Percentiles rank a stretch among this genome's conserved stretches.
phyloP scores from a whole-genome alignment of 2,888 invertebrate species.

The Cenopis cana region DNA sequence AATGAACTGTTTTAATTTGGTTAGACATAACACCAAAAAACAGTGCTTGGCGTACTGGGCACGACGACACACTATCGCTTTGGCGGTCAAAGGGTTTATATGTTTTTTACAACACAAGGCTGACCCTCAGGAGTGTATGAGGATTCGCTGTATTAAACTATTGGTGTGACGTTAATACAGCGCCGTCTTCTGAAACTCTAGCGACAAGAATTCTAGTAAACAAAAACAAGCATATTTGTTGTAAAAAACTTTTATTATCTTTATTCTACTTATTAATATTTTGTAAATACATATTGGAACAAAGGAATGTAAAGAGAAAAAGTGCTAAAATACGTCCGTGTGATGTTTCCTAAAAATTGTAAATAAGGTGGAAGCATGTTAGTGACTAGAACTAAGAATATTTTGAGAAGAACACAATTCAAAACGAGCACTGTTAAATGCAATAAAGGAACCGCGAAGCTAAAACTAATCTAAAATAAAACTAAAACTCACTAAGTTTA shows the following conservation, averaged over 20 bases:
- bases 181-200: no score
- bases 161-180: no score
- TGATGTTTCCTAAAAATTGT: slow-evolving; percentile 61
- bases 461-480: slow-evolving; percentile 53
- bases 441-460: slow-evolving; percentile 64
- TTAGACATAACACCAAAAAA: no score
- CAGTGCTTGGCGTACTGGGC: no score
- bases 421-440: slow-evolving; percentile 63
- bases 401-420: slow-evolving; percentile 59
- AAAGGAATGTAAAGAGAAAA: slow-evolving; percentile 67
- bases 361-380: slow-evolving; percentile 66
- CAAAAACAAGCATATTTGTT: slow-evolving; percentile 46
- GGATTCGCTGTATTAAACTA: no score
- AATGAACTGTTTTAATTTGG: no score
- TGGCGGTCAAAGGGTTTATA: no score
- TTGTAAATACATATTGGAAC: slow-evolving; percentile 64
- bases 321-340: slow-evolving; percentile 46
- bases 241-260: slow-evolving; percentile 62
- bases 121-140: no score
- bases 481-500: slow-evolving; percentile 60
- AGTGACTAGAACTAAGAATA: slow-evolving; percentile 75
- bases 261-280: slow-evolving; percentile 53
- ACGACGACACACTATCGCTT: no score
- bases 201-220: no score
- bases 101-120: no score